Percentiles rank a stretch among this genome's conserved stretches.
phyloP scores from a whole-genome alignment of 2,797 vertebrate genomes.

The Cyclopterus lumpus region DNA sequence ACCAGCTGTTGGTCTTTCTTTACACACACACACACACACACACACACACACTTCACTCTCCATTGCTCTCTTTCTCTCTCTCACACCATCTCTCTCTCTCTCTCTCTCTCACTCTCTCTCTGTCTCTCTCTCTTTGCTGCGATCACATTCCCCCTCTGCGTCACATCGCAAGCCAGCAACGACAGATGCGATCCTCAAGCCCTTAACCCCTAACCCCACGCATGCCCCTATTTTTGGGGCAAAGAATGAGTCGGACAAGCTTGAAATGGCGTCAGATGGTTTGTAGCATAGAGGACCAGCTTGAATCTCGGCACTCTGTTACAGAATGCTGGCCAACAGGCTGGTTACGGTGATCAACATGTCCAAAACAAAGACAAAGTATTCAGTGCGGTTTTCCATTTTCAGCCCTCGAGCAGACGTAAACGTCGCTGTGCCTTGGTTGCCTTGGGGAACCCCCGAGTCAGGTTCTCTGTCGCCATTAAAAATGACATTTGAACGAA shows the following conservation, averaged over 20 bases:
- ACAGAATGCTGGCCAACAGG: constrained; percentile 18
- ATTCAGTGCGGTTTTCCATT: constrained; percentile 20
- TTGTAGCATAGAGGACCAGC: constrained; percentile 34
- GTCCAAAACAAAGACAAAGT: constrained; percentile 11
- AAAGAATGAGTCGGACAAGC: constrained; percentile 75
- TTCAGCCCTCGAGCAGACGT: constrained; percentile 2
- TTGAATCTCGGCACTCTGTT: constrained; percentile 21
- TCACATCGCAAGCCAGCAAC: constrained; percentile 88
- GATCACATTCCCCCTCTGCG: constrained; percentile 87
- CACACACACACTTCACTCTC: constrained; percentile 71
- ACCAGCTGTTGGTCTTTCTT: constrained; percentile 95
- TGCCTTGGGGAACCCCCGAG: neutral
- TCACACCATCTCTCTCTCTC: constrained; percentile 27
- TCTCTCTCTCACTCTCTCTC: constrained; percentile 51
- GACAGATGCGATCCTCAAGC: constrained; percentile 89
- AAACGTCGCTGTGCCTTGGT: neutral
- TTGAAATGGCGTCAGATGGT: constrained; percentile 73
- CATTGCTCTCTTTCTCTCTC: constrained; percentile 52
- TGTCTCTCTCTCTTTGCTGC: constrained; percentile 53
- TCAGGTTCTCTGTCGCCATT: constrained; percentile 10
- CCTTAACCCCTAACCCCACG: constrained; percentile 80
- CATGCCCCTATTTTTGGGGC: constrained; percentile 79
- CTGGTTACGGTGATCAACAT: neutral
- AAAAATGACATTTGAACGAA: constrained; percentile 19
- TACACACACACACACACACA: constrained; percentile 76